Evolutionary conservation across 2,888 invertebrate species (phyloP).

Genomic region (Phortica okadai): DNA sequence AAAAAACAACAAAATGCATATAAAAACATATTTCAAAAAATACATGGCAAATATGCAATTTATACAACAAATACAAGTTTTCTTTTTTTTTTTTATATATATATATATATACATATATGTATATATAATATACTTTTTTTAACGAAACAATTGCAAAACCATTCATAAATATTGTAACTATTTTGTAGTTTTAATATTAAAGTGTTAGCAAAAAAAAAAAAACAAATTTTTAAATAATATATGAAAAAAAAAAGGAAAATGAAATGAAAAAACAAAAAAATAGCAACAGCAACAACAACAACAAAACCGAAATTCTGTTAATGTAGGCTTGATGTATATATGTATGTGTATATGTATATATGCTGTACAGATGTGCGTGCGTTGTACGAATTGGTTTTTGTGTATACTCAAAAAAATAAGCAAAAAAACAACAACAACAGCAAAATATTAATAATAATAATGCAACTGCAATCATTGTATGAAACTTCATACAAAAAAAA

Average conservation of each 20-base stretch:
- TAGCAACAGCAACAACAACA: slow-evolving; percentile 40
- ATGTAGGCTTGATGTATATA: too few relatives aligned
- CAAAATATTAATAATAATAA: not conserved
- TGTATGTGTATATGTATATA: too few relatives aligned
- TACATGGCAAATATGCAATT: too few relatives aligned
- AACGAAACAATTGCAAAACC: too few relatives aligned
- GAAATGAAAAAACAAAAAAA: slow-evolving; percentile 42
- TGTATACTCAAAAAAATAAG: too few relatives aligned
- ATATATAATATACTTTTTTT: not conserved
- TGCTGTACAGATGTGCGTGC: too few relatives aligned
- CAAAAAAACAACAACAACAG: slow-evolving; percentile 40
- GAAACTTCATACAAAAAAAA: too few relatives aligned
- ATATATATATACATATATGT: not conserved
- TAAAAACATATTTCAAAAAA: slow-evolving; percentile 43
- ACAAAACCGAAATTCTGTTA: slow-evolving; percentile 4
- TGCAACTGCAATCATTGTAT: too few relatives aligned
- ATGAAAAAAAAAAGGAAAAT: not conserved
- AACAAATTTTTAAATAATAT: not conserved
- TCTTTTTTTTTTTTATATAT: slow-evolving; percentile 28
- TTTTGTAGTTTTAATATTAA: too few relatives aligned
- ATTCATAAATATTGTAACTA: too few relatives aligned
- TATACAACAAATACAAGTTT: not conserved
- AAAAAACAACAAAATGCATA: slow-evolving; percentile 14
- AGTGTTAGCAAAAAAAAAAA: too few relatives aligned
- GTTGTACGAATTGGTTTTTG: too few relatives aligned